These are phyloP conservation scores for Synanthedon tipuliformis DNA, from an alignment of 2,888 invertebrate genomes.

Conservation along the genomic window DNA sequence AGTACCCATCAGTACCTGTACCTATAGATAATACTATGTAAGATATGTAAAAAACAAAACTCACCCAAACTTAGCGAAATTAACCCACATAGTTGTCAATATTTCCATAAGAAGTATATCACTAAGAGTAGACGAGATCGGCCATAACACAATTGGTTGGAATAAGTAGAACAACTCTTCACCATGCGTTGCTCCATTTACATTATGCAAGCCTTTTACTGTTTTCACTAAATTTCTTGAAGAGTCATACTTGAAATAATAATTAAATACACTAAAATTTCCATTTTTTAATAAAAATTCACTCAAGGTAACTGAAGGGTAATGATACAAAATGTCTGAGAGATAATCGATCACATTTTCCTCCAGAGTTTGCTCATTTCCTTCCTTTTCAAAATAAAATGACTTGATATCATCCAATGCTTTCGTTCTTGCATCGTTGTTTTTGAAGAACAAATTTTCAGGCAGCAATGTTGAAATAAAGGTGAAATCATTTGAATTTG, in stretches of 20 bases:
- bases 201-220: constrained; percentile 10
- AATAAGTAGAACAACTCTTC: constrained; percentile 19
- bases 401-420: constrained; percentile 4
- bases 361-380: constrained; percentile 3
- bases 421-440: constrained; percentile 3
- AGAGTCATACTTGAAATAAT: constrained; percentile 23
- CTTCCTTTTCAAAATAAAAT: constrained; percentile 19
- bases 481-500: constrained; percentile 18
- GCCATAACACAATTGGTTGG: constrained; percentile 17
- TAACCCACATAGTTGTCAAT: constrained; percentile 24
- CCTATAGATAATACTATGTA: neutral
- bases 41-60: constrained; percentile 2
- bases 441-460: neutral
- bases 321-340: constrained; percentile 20
- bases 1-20: neutral
- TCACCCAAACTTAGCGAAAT: constrained; percentile 31
- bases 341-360: constrained; percentile 20
- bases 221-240: constrained; percentile 9
- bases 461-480: too few species aligned
- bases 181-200: constrained; percentile 23
- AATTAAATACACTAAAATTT: constrained; percentile 32
- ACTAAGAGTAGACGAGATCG: constrained; percentile 13
- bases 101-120: constrained; percentile 11
- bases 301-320: constrained; percentile 15
- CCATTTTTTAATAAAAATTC: constrained; percentile 19